phyloP scores from a whole-genome alignment of 2,113 vertebrate genomes.

The Naja naja region DNA sequence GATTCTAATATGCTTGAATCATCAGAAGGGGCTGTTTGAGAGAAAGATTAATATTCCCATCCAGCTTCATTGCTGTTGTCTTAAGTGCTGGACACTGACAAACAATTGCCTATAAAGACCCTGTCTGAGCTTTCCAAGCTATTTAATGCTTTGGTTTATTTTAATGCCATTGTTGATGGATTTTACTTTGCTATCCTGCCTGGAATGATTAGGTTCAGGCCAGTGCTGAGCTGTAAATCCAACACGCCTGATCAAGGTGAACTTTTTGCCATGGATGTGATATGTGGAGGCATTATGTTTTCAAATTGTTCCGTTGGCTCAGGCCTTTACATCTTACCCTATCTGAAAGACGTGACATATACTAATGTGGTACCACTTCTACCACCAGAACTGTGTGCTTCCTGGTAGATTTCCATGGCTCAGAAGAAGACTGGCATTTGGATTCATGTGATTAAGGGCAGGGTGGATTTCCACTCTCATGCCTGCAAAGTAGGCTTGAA shows the following conservation, averaged over 20 bases:
- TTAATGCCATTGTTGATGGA: not conserved
- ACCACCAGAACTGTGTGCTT: not conserved
- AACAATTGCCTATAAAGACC: constrained; percentile 28
- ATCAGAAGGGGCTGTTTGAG: constrained; percentile 29
- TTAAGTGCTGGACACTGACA: constrained; percentile 28
- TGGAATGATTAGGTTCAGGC: constrained; percentile 24
- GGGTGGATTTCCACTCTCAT: constrained; percentile 21
- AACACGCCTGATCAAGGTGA: constrained; percentile 42
- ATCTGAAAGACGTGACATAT: not conserved
- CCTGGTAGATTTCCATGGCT: not conserved
- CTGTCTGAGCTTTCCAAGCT: constrained; percentile 6
- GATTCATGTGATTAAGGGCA: constrained; percentile 21
- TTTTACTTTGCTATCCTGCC: constrained; percentile 14
- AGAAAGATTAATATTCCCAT: constrained; percentile 31
- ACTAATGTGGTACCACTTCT: not conserved
- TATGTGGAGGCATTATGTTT: constrained; percentile 57
- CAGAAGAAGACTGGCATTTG: constrained; percentile 31
- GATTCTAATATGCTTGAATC: constrained; percentile 30
- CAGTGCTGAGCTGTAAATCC: not conserved
- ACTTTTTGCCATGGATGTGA: constrained; percentile 37
- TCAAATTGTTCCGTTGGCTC: constrained; percentile 47
- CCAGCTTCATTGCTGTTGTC: constrained; percentile 21
- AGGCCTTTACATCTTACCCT: constrained; percentile 44
- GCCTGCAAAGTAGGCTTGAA: not conserved
- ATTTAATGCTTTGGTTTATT: constrained; percentile 28